A percentile compares a stretch with the other conserved stretches of the same genome.
Conservation (phyloP, 2,888 invertebrate genomes). For the Drosophila sordidapex region DNA sequence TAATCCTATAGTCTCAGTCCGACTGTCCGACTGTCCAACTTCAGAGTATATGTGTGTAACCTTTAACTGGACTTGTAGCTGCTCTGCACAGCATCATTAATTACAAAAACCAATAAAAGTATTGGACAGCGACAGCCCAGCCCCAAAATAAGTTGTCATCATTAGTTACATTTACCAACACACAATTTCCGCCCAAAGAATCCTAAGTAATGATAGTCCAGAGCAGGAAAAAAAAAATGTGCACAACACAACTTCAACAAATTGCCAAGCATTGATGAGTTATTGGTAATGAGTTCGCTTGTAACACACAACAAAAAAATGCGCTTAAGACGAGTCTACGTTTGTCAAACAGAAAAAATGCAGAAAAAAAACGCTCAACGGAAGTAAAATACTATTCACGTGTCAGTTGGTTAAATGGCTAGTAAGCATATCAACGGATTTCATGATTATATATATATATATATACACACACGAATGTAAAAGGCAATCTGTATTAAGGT, state of each 20-base stretch:
- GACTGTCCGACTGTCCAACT: constrained; percentile 11
- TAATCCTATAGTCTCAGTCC: constrained; percentile 1
- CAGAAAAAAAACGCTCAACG: not conserved
- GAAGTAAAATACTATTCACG: constrained; percentile 12
- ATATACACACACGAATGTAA: constrained; percentile 17
- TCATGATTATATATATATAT: constrained; percentile 18
- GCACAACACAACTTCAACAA: constrained; percentile 29
- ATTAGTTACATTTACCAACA: constrained; percentile 65
- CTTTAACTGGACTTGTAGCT: constrained; percentile 14
- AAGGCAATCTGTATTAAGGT: constrained; percentile 65
- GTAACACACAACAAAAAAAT: constrained; percentile 27
- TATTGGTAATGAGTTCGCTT: constrained; percentile 56
- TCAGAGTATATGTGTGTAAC: constrained; percentile 5
- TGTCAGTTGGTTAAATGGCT: constrained; percentile 27
- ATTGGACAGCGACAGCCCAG: constrained; percentile 32
- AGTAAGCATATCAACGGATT: constrained; percentile 15
- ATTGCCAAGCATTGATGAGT: constrained; percentile 64
- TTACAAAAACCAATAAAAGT: constrained; percentile 77
- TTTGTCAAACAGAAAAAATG: constrained; percentile 20
- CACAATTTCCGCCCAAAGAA: constrained; percentile 34
- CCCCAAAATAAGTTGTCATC: constrained; percentile 73
- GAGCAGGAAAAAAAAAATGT: constrained; percentile 2
- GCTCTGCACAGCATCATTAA: constrained; percentile 59
- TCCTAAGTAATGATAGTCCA: constrained; percentile 2
- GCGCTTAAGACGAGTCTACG: constrained; percentile 42